Evolutionary conservation across 2,888 invertebrate species (phyloP).

Genomic region (Drosophila limbata): DNA sequence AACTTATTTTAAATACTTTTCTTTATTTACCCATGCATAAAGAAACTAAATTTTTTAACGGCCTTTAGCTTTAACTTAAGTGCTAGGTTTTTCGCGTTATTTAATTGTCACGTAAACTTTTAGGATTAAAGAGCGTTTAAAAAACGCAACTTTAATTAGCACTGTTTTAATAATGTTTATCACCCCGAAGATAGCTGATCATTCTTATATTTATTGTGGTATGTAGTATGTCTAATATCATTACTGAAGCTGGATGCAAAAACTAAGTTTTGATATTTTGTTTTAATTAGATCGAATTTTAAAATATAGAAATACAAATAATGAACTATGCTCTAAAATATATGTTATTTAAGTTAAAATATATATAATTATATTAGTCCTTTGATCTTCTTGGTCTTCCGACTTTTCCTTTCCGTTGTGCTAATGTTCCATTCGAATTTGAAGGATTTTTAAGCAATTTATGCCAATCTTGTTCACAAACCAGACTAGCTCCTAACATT

Average conservation of each 20-base stretch:
- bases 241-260: constrained; percentile 18
- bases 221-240: constrained; percentile 14
- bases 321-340: constrained; percentile 75
- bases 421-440: constrained; percentile 87
- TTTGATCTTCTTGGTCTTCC: constrained; percentile 95
- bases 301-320: constrained; percentile 75
- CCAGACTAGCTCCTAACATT: constrained; percentile 94
- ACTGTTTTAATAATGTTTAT: constrained; percentile 15
- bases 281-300: constrained; percentile 77
- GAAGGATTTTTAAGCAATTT: constrained; percentile 92
- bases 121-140: constrained; percentile 9
- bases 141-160: constrained; percentile 12
- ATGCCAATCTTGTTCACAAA: constrained; percentile 98
- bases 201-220: constrained; percentile 13
- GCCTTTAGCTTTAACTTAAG: constrained; percentile 13
- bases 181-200: constrained; percentile 19
- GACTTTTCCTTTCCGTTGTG: constrained; percentile 93
- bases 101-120: constrained; percentile 14
- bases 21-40: constrained; percentile 15
- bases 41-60: constrained; percentile 17
- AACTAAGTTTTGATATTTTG: constrained; percentile 53
- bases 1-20: constrained; percentile 4
- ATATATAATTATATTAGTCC: constrained; percentile 88
- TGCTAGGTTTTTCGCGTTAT: constrained; percentile 6
- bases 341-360: constrained; percentile 68